Evolutionary conservation across 2,888 invertebrate species (phyloP).

Genomic region (Coecobrya sp.): DNA sequence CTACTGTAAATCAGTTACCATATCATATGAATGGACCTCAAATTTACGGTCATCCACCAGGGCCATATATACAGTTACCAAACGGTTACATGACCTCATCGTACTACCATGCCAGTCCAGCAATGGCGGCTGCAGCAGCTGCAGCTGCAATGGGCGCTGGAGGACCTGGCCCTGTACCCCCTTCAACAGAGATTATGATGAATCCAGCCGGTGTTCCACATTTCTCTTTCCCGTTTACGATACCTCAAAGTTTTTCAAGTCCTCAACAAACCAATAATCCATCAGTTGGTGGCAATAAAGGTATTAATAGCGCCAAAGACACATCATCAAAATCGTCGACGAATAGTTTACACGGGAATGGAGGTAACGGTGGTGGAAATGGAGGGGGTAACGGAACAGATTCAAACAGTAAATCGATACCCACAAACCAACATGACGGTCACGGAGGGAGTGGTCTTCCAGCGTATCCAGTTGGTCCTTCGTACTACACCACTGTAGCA

Average conservation of each 20-base stretch:
- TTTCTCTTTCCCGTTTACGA: conserved; percentile 80
- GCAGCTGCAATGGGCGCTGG: conserved; percentile 67
- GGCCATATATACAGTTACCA: conserved; percentile 73
- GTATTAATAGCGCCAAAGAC: conserved; percentile 68
- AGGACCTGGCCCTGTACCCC: conserved; percentile 73
- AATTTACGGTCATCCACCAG: conserved; percentile 78
- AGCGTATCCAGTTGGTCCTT: conserved; percentile 61
- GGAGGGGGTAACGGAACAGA: conserved; percentile 47
- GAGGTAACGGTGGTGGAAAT: neutral
- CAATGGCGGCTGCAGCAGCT: conserved; percentile 56
- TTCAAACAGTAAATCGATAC: conserved; percentile 46
- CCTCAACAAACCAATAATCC: conserved; percentile 31
- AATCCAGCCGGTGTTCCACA: conserved; percentile 79
- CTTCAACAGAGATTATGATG: conserved; percentile 83
- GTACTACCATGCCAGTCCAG: conserved; percentile 75
- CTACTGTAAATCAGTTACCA: conserved; percentile 75
- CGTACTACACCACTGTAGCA: conserved; percentile 66
- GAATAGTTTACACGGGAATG: conserved; percentile 40
- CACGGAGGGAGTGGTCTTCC: conserved; percentile 62
- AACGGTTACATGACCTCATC: conserved; percentile 81
- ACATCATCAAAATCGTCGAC: conserved; percentile 41
- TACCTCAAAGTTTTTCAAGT: conserved; percentile 78
- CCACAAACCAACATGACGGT: conserved; percentile 65
- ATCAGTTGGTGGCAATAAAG: conserved; percentile 40
- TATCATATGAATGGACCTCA: conserved; percentile 80